Evolutionary conservation across 2,113 vertebrate genomes (phyloP).

Genomic region (Ailurus styani): DNA sequence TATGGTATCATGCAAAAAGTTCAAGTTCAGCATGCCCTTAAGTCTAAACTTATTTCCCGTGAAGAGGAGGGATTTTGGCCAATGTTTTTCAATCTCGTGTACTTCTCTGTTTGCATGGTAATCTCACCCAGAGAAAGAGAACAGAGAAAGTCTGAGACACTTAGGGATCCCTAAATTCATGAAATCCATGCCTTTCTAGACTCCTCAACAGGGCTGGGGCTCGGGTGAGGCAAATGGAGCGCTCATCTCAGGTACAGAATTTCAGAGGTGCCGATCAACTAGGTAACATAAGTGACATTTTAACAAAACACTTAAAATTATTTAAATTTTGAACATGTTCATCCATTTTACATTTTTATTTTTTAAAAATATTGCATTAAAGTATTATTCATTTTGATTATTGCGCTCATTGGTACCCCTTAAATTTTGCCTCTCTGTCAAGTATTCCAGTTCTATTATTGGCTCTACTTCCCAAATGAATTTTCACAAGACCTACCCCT

Average conservation of each 20-base stretch:
- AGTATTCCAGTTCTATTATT: not conserved
- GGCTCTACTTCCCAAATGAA: not conserved
- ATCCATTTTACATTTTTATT: not conserved
- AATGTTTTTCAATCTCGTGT: not conserved
- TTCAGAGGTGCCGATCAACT: not conserved
- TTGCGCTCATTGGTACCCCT: not conserved
- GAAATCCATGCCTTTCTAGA: not conserved
- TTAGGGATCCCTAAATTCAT: not conserved
- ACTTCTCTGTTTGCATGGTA: not conserved
- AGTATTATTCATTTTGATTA: not conserved
- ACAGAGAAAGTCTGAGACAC: not conserved
- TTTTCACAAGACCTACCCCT: not conserved
- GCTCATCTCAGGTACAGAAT: not conserved
- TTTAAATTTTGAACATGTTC: not conserved
- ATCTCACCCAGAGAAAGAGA: not conserved
- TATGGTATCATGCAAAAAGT: not conserved
- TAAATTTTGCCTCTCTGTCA: not conserved
- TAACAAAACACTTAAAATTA: not conserved
- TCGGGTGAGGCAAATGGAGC: not conserved
- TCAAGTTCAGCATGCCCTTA: not conserved
- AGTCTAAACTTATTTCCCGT: slow-evolving; percentile 3
- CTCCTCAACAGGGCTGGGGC: not conserved
- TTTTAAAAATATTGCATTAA: not conserved
- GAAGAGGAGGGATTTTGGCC: not conserved
- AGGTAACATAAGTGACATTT: not conserved